Percentiles rank a stretch among this genome's conserved stretches.
Conservation (phyloP, 92 coral and sea anemone species). For the Epizoanthus rinbou region DNA sequence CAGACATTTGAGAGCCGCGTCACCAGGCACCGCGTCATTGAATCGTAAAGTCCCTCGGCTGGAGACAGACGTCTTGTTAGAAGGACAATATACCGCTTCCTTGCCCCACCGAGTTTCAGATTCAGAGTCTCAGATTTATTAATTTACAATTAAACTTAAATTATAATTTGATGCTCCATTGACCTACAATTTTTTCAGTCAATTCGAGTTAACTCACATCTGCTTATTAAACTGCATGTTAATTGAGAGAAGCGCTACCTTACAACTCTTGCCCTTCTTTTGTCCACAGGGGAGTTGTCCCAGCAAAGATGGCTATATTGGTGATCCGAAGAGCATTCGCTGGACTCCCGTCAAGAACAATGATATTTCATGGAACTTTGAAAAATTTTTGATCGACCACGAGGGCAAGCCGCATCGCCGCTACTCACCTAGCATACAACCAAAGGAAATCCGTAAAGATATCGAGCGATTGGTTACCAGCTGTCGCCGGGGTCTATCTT, state of each 20-base stretch:
- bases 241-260: too few relatives aligned
- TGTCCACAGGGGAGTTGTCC: constrained; percentile 72
- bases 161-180: too few relatives aligned
- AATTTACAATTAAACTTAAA: too few relatives aligned
- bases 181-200: too few relatives aligned
- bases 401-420: constrained; percentile 85
- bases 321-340: constrained; percentile 55
- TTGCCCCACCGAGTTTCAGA: too few relatives aligned
- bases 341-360: constrained; percentile 84
- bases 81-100: too few relatives aligned
- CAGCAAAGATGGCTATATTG: constrained; percentile 66
- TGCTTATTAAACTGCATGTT: neutral
- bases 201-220: neutral
- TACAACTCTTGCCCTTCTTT: neutral
- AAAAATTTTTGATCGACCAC: constrained; percentile 82
- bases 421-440: constrained; percentile 70
- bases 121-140: too few relatives aligned
- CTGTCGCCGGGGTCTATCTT: too few relatives aligned
- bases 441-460: constrained; percentile 44
- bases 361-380: constrained; percentile 91
- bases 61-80: too few relatives aligned
- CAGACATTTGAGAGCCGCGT: too few relatives aligned
- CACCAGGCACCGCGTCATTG: too few relatives aligned
- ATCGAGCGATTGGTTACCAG: neutral
- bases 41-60: too few relatives aligned